Conservation (phyloP, 2,888 invertebrate species). For the Epiblema foenella region DNA sequence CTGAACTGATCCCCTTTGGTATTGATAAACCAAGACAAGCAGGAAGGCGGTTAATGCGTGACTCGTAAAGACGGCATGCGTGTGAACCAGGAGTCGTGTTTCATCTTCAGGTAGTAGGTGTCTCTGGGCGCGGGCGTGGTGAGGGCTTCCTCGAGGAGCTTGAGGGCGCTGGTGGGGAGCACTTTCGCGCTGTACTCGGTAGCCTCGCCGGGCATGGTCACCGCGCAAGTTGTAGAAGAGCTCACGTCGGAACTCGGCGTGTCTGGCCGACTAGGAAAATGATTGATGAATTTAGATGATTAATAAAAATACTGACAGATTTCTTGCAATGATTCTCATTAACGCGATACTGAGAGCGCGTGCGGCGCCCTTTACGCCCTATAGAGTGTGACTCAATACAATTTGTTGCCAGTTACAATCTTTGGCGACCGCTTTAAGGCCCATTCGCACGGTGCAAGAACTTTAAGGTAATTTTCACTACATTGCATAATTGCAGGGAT, state of each 20-base stretch:
- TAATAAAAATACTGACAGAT: too few species aligned
- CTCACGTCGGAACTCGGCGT: constrained; percentile 79
- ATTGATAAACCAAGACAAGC: constrained; percentile 27
- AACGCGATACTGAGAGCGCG: too few species aligned
- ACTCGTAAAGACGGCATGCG: constrained; percentile 81
- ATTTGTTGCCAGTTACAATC: too few species aligned
- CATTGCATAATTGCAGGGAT: too few species aligned
- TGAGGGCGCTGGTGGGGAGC: constrained; percentile 85
- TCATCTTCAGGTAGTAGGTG: constrained; percentile 79
- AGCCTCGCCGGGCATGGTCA: constrained; percentile 84
- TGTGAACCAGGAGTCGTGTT: constrained; percentile 82
- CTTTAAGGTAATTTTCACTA: too few species aligned
- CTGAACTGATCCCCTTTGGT: constrained; percentile 6
- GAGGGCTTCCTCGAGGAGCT: constrained; percentile 86
- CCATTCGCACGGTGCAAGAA: too few species aligned
- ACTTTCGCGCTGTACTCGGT: constrained; percentile 87
- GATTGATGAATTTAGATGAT: constrained; percentile 1
- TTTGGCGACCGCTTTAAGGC: too few species aligned
- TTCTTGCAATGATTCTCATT: too few species aligned
- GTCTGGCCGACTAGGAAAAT: constrained; percentile 73
- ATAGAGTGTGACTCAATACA: too few species aligned
- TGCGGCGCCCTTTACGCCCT: too few species aligned
- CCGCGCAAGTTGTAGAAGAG: constrained; percentile 74
- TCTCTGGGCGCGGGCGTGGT: constrained; percentile 84
- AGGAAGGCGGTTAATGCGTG: constrained; percentile 55